Evolutionary conservation across 1,140 invertebrate species (phyloP), one percentile per base, ranked within the genome.

Genomic region (Druon quercuslanigerum): DNA sequence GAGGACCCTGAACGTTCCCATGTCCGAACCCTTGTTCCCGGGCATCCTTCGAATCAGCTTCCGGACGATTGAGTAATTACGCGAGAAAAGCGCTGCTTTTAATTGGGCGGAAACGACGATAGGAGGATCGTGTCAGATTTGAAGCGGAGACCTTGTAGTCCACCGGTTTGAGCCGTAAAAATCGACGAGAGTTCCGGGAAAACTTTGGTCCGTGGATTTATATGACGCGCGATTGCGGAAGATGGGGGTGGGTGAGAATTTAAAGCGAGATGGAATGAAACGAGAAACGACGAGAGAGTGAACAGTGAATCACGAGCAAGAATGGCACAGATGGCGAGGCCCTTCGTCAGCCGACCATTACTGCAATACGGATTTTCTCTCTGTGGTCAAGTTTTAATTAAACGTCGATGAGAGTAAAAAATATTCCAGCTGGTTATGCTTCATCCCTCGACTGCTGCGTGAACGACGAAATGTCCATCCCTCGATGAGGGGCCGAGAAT

Each of bases 331-430:
- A 66, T 66, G 60, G 60, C 33, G 33, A 66, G 33, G 60, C 16
- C 40, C 60, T 66, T 66, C 60, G 60, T 40, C 60, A 66, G 57
- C 57, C 57, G 60, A 4, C 60, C 60, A 66, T 66, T 66, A 66
- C 60, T 66, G 20, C 1, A 14, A 60, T 14, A 66, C 12, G 57
- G 14, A 66, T 40, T 66, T 66, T 66, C 25, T 66, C 60, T 46
- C 60, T 66, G 60, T 66, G 60, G 60, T 66, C 60, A 66, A 66
- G 33, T 66, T 66, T 66, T 66, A 66, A 66, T 66, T 66, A 66
- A 66, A 66, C 40, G 60, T 66, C 60, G 25, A 66, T 66, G 60
- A 40, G 60, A 66, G 60, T 66, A 40, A 66, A 66, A 66, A 46
- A 66, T 46, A 46, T 40, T n/a, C 25, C 13, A 54, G n/a, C 52